Evolutionary conservation across 2,113 vertebrate species (phyloP).

Genomic region (Centropristis striata): DNA sequence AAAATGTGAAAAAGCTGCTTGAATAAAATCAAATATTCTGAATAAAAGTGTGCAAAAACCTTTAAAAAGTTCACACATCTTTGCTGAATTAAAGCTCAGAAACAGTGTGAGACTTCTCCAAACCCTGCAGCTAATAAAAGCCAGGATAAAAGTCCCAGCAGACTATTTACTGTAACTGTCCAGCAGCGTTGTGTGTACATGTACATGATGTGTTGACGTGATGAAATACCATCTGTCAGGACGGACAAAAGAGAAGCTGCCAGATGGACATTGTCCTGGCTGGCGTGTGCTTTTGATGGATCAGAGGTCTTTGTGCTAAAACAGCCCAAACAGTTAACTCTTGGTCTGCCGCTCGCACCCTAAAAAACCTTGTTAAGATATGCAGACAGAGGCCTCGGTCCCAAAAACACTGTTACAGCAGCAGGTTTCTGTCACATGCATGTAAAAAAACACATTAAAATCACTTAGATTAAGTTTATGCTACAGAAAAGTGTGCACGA

Average conservation of each 20-base stretch:
- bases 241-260: slow-evolving; percentile 82
- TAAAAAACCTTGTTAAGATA: slow-evolving; percentile 24
- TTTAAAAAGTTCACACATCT: not conserved
- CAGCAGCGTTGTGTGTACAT: slow-evolving; percentile 49
- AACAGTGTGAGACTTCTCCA: not conserved
- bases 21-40: not conserved
- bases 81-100: not conserved
- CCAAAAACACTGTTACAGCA: not conserved
- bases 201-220: slow-evolving; percentile 78
- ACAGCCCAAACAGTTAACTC: slow-evolving; percentile 69
- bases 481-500: too few relatives aligned
- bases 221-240: slow-evolving; percentile 79
- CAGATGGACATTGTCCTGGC: slow-evolving; percentile 81
- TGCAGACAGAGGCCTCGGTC: slow-evolving; percentile 4
- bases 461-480: too few relatives aligned
- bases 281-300: slow-evolving; percentile 77
- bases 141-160: not conserved
- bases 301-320: slow-evolving; percentile 80
- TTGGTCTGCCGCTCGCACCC: slow-evolving; percentile 44
- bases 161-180: slow-evolving; percentile 13
- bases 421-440: too few relatives aligned
- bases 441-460: too few relatives aligned
- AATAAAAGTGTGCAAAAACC: not conserved
- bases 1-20: too few relatives aligned
- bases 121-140: not conserved